These are phyloP conservation scores for Apteryx owenii DNA, from an alignment of 2,113 vertebrate species.

Conservation along the genomic window DNA sequence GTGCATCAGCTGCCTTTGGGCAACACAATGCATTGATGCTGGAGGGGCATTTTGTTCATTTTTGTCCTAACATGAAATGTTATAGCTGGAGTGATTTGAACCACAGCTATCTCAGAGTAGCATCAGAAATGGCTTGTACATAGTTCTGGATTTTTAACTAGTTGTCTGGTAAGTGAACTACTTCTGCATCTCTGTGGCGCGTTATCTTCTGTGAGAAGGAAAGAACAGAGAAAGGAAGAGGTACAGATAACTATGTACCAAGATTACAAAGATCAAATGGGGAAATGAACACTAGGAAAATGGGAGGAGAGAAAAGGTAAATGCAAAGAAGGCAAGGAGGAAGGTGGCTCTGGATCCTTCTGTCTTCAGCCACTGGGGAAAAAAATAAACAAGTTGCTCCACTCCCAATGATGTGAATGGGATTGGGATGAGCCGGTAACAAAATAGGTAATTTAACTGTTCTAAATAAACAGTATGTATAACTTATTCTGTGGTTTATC, in stretches of 20 bases:
- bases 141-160: conserved; percentile 1
- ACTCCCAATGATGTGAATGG: neutral
- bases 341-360: neutral
- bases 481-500: neutral
- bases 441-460: neutral
- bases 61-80: conserved; percentile 26
- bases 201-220: neutral
- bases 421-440: neutral
- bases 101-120: neutral
- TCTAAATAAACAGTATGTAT: neutral
- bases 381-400: neutral
- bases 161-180: neutral
- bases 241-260: neutral
- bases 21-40: neutral
- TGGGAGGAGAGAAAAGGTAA: neutral
- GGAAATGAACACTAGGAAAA: neutral
- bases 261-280: conserved; percentile 9
- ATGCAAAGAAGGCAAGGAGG: neutral
- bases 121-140: neutral
- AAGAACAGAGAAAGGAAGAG: neutral
- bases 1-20: conserved; percentile 35
- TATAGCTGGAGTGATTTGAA: neutral
- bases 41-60: neutral
- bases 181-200: neutral
- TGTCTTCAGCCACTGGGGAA: neutral